Percentiles rank a stretch among this genome's conserved stretches.
phyloP scores from a whole-genome alignment of 2,797 vertebrate species.

The Myotis vivesi region DNA sequence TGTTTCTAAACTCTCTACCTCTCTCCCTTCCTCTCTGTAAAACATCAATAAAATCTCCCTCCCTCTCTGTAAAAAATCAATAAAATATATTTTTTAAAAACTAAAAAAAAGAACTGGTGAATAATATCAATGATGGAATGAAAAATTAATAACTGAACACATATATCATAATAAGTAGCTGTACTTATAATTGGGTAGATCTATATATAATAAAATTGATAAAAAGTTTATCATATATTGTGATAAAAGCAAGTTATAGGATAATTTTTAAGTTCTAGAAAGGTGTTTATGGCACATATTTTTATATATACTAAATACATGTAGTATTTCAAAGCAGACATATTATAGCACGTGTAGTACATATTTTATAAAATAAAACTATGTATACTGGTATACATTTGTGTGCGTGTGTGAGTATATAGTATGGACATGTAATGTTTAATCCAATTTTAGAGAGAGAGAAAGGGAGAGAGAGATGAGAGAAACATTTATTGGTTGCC shows the following conservation, averaged over 20 bases:
- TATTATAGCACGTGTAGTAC: background rate
- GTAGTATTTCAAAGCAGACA: background rate
- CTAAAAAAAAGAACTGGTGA: background rate
- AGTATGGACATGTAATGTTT: background rate
- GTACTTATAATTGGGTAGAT: background rate
- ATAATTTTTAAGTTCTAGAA: constrained; percentile 17
- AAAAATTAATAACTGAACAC: background rate
- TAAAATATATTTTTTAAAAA: no score
- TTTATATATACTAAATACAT: background rate
- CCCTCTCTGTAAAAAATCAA: no score
- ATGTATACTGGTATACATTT: background rate
- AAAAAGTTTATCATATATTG: background rate
- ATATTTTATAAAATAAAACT: background rate
- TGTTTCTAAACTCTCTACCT: no score
- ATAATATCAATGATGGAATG: background rate
- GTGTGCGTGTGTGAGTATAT: background rate
- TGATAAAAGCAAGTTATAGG: constrained; percentile 20
- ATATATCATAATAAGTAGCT: background rate
- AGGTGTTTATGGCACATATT: background rate
- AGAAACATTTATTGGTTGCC: background rate
- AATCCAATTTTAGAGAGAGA: background rate
- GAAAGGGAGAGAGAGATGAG: background rate
- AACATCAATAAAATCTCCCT: no score
- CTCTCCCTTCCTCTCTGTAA: no score
- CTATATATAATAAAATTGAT: background rate